Evolutionary conservation across 2,888 invertebrate genomes (phyloP).

Genomic region (Callimorpha dominula): DNA sequence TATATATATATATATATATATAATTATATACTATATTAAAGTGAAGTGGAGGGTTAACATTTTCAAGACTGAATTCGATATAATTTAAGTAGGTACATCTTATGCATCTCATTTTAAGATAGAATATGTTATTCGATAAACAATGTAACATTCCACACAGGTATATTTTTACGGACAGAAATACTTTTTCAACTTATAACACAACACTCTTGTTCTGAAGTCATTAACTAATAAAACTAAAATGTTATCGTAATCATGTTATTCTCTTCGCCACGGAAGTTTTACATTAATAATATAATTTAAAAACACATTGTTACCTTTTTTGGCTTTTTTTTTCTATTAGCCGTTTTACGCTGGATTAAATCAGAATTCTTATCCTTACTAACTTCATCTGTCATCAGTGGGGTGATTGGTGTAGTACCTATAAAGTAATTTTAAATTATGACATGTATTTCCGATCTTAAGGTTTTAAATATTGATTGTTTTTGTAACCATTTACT

Average conservation of each 20-base stretch:
- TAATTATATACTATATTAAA: too few relatives aligned
- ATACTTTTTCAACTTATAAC: too few relatives aligned
- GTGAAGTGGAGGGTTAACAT: neutral
- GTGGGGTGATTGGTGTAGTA: neutral
- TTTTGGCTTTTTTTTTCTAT: neutral
- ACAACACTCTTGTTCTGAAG: too few relatives aligned
- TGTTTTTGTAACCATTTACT: neutral
- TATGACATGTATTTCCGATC: neutral
- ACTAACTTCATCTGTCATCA: neutral
- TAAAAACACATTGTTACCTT: too few relatives aligned
- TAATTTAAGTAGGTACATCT: neutral
- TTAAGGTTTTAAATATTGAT: neutral
- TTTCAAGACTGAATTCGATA: neutral
- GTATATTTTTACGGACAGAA: too few relatives aligned
- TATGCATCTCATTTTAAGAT: neutral
- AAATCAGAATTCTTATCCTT: neutral
- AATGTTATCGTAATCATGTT: too few relatives aligned
- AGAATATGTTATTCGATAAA: neutral
- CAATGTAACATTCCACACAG: too few relatives aligned
- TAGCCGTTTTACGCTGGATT: neutral
- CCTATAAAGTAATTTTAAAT: neutral
- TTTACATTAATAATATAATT: too few relatives aligned
- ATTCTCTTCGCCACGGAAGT: too few relatives aligned
- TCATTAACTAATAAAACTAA: too few relatives aligned
- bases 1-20: too few relatives aligned